Evolutionary conservation across 2,113 vertebrate genomes (phyloP), one percentile per base, ranked within the genome.

Genomic region (Malurus elegans): DNA sequence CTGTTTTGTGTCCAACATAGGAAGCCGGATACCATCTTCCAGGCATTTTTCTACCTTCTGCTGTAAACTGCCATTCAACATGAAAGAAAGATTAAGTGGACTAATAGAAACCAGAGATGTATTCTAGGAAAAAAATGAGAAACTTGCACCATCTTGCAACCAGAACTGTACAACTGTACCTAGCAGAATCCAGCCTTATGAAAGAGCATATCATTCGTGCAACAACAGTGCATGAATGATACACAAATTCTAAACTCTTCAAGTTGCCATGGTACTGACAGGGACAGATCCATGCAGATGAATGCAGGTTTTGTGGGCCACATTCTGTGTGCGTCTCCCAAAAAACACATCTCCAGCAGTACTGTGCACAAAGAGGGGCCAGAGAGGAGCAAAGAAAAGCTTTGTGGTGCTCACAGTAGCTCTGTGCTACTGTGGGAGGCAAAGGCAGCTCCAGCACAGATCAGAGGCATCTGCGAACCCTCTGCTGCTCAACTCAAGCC

Each of bases 31-130:
- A 12, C 99, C 99, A 73, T 99, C 99, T 94, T 99, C 98, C 90
- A 99, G 96, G 96, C 99, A 99, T 96, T 98, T 98, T 97, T 99
- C 98, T 78, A 99, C 99, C 96, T 99, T 99, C 90, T 99, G 98
- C 86, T 99, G 99, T 85, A 99, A 97, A 81, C 99, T 99, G 87
- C n/a, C 95, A 88, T 92, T 92, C 57, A 96, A 95, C 81, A 85
- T 53, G 24, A 88, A 71, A 91, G 50, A 79, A 87, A 88, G 69
- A 56, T 70, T 72, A 70, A 66, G 45, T 51, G 50, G 3, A 2
- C 25, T 82, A 47, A 57, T 3, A 62, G 64, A 89, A 94, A 56
- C 10, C 17, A 62, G 50, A 75, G 13, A 17, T 34, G 18, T 19
- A 10, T 50, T 95, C 36, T 26, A 56, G 34, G 12, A 65, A 76